phyloP scores from a whole-genome alignment of 2,888 invertebrate species.

The Sminthurides aquaticus region DNA sequence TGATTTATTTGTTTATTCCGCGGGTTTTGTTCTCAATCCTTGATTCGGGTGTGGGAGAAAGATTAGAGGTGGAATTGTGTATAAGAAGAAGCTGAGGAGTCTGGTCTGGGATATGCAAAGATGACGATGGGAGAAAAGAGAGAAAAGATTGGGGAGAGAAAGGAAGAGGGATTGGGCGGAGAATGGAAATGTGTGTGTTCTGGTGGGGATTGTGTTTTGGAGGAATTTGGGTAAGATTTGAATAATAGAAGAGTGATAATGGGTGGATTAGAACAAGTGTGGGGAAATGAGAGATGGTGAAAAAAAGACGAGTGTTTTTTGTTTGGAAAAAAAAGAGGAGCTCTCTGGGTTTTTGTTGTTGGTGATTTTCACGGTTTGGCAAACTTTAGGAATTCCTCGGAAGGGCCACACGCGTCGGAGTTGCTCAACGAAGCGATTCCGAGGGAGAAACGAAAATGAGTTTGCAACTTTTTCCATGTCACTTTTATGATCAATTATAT shows the following conservation, averaged over 20 bases:
- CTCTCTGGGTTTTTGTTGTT: not conserved
- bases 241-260: not conserved
- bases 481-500: slow-evolving; percentile 26
- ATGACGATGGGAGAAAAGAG: not conserved
- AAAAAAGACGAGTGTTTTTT: not conserved
- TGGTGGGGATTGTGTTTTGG: not conserved
- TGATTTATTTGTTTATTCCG: not conserved
- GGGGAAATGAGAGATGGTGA: not conserved
- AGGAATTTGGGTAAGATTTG: not conserved
- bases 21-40: not conserved
- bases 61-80: too few relatives aligned
- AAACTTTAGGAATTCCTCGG: slow-evolving; percentile 18
- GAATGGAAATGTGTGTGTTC: not conserved
- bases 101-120: too few relatives aligned
- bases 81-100: too few relatives aligned
- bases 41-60: not conserved
- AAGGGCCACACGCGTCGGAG: slow-evolving; percentile 21
- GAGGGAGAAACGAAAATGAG: slow-evolving; percentile 13
- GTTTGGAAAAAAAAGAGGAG: not conserved
- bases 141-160: not conserved
- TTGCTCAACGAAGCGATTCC: slow-evolving; percentile 22
- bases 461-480: slow-evolving; percentile 22
- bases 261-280: not conserved
- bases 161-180: not conserved
- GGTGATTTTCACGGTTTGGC: slow-evolving; percentile 23